These are phyloP conservation scores for Scaptodrosophila latifasciaeformis DNA, from an alignment of 2,888 invertebrate genomes.

Conservation along the genomic window DNA sequence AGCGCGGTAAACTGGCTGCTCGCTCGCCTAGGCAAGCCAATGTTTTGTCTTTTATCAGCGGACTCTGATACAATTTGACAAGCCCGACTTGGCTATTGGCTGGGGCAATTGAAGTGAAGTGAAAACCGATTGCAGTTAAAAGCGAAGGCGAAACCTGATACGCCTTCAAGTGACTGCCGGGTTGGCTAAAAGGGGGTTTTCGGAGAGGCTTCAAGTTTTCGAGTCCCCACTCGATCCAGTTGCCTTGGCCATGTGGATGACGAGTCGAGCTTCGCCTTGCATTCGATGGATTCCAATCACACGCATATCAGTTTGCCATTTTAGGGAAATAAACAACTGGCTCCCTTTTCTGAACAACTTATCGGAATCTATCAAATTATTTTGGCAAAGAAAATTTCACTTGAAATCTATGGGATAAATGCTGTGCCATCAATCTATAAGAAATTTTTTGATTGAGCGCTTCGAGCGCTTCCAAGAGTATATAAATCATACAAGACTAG, in stretches of 20 bases:
- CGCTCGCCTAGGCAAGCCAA: neutral
- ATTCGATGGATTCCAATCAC: constrained; percentile 61
- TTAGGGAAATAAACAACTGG: constrained; percentile 17
- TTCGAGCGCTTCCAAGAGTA: constrained; percentile 41
- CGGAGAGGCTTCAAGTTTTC: constrained; percentile 7
- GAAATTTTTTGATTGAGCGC: constrained; percentile 40
- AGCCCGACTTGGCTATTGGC: constrained; percentile 46
- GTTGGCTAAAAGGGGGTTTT: no score
- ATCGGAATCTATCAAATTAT: no score
- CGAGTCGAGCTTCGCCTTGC: constrained; percentile 64
- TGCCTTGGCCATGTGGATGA: constrained; percentile 48
- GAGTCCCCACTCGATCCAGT: constrained; percentile 38
- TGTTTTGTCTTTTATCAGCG: constrained; percentile 29
- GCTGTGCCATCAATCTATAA: constrained; percentile 53
- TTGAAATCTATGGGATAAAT: constrained; percentile 14
- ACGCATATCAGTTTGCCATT: constrained; percentile 59
- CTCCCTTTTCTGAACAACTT: neutral
- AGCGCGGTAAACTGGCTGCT: neutral
- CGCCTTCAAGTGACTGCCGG: constrained; percentile 57
- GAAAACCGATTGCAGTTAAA: constrained; percentile 58
- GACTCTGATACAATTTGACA: constrained; percentile 51
- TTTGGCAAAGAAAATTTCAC: constrained; percentile 33
- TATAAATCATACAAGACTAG: constrained; percentile 51
- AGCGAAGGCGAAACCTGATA: constrained; percentile 65
- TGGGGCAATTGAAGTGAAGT: constrained; percentile 53